Base-by-base conservation (phyloP, 2,113 vertebrate genomes). In the Galbula dea region DNA sequence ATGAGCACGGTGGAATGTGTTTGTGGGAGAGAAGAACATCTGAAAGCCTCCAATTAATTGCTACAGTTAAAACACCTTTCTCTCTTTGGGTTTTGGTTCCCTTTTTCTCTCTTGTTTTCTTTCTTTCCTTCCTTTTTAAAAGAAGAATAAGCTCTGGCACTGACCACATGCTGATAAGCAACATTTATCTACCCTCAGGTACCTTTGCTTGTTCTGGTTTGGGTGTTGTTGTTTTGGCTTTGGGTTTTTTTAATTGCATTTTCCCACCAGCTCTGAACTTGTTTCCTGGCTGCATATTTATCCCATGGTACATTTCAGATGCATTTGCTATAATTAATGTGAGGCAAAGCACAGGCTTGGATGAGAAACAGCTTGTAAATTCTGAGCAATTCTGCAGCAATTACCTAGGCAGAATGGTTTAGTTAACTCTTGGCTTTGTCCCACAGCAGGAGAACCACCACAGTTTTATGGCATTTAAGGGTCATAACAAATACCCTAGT, bases 281-380 rank as follows among this genome's bases (percentile, higher is more conserved):
- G 62, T 74, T 93, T 95, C 88, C 87, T 86, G 72, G 52, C 79
- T 81, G 75, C 39, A 15, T 89, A 86, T 83, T 94, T 89, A 83
- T 90, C 89, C 91, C 91, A 85, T 71, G 82, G 90, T 73, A 89
- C 84, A 71, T 88, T 95, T 91, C 85, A 92, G 87, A 93, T 92
- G 82, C 68, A 89, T 72, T 76, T 91, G 48, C 85, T 89, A 30
- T 78, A 94, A 91, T 94, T 88, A 95, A 61, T 57, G 81, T 4
- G 51, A 94, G 74, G 91, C 69, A 93, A 94, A 83, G 76, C 12
- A 10, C 16, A 67, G 81, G 79, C 68, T 89, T 91, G 26, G 61
- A 37, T 61, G 48, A 90, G 89, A 96, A 96, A 55, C 78, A 86
- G 55, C 68, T 77, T 74, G 68, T 37, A 81, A 83, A 88, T 89